phyloP scores from a whole-genome alignment of 2,888 invertebrate species.

The Crepidodera aurea region DNA sequence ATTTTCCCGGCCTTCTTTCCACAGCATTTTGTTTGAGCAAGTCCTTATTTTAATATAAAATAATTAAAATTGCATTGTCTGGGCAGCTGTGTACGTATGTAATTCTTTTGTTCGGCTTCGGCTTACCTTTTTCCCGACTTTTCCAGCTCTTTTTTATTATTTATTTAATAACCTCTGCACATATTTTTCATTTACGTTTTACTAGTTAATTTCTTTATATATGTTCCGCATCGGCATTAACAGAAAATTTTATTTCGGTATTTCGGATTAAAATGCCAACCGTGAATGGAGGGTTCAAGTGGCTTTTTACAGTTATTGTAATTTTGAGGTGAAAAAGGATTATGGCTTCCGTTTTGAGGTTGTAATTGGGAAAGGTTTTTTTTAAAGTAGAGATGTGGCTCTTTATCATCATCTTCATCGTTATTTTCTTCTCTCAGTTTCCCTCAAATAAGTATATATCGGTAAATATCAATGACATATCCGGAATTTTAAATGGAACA shows the following conservation, averaged over 20 bases:
- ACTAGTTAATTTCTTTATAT: slow-evolving; percentile 37
- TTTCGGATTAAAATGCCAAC: slow-evolving; percentile 22
- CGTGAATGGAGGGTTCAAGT: no score
- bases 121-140: slow-evolving; percentile 35
- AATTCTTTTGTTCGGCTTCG: slow-evolving; percentile 36
- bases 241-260: slow-evolving; percentile 22
- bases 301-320: no score
- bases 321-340: no score
- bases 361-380: no score
- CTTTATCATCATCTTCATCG: no score
- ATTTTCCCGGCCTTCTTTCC: slow-evolving; percentile 17
- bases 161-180: slow-evolving; percentile 30
- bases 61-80: slow-evolving; percentile 42
- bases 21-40: slow-evolving; percentile 35
- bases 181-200: slow-evolving; percentile 32
- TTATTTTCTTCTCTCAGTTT: no score
- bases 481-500: no score
- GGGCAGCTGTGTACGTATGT: slow-evolving; percentile 38
- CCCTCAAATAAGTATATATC: no score
- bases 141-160: slow-evolving; percentile 34
- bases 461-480: no score
- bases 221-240: slow-evolving; percentile 26
- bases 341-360: no score
- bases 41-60: slow-evolving; percentile 40
- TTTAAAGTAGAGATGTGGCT: no score